phyloP scores from a whole-genome alignment of 2,113 vertebrate genomes.

The Pungitius pungitius region DNA sequence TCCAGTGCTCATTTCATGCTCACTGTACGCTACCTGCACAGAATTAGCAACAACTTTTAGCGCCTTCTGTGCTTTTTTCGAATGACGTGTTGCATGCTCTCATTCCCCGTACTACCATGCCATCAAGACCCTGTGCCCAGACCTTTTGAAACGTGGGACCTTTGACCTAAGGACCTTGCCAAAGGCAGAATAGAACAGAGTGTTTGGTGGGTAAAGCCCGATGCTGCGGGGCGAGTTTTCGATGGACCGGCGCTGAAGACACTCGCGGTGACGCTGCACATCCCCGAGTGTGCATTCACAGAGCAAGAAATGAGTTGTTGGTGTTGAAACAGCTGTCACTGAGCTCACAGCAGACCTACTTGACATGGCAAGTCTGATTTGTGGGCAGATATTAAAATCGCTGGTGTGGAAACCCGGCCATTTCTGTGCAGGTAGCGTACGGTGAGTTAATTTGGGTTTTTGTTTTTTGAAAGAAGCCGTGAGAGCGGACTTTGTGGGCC shows the following conservation, averaged over 20 bases:
- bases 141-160: neutral
- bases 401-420: neutral
- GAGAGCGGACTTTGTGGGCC: neutral
- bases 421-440: neutral
- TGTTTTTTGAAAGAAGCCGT: neutral
- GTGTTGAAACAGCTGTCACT: neutral
- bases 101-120: neutral
- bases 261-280: neutral
- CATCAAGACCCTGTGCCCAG: neutral
- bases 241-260: neutral
- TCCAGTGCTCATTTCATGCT: neutral
- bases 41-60: too few species aligned
- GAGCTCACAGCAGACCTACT: neutral
- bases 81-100: neutral
- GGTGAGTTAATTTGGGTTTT: neutral
- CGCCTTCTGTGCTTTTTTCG: too few species aligned
- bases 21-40: too few species aligned
- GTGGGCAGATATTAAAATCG: neutral
- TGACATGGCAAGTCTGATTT: neutral
- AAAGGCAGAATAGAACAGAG: neutral
- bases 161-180: neutral
- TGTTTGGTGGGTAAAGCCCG: neutral
- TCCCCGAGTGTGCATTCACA: neutral
- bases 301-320: neutral
- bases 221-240: neutral